Evolutionary conservation across 1,140 invertebrate species (phyloP).

Genomic region (Nasonia giraulti): DNA sequence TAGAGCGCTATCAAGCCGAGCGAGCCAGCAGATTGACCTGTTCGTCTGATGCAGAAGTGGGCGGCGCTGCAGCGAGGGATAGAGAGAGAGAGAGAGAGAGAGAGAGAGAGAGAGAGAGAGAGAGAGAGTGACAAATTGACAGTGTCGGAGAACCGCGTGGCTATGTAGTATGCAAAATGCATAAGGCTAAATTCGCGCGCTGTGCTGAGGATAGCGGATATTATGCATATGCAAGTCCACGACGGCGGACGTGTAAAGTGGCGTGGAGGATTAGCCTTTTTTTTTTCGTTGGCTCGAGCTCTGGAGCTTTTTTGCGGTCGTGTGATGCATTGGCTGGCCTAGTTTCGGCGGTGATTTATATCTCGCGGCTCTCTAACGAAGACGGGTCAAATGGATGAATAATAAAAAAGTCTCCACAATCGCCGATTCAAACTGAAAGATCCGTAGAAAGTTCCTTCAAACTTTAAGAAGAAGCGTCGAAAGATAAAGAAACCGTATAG

Average conservation of each 20-base stretch:
- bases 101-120: background rate
- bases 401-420: no score
- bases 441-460: no score
- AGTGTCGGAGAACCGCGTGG: background rate
- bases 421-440: no score
- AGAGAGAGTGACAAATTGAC: constrained; percentile 13
- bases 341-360: background rate
- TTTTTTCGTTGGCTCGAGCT: background rate
- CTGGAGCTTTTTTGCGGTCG: background rate
- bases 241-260: background rate
- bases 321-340: background rate
- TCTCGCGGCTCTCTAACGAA: background rate
- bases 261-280: background rate
- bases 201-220: background rate
- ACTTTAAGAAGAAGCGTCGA: background rate
- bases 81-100: background rate
- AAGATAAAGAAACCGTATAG: background rate
- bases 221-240: background rate
- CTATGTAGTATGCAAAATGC: background rate
- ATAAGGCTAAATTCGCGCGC: background rate
- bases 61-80: background rate
- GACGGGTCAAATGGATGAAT: no score
- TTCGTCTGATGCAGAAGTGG: background rate
- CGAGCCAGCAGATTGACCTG: background rate
- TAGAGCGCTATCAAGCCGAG: background rate